These are phyloP conservation scores for Poliocrania exsul DNA, from an alignment of 2,797 vertebrate species.

Conservation along the genomic window DNA sequence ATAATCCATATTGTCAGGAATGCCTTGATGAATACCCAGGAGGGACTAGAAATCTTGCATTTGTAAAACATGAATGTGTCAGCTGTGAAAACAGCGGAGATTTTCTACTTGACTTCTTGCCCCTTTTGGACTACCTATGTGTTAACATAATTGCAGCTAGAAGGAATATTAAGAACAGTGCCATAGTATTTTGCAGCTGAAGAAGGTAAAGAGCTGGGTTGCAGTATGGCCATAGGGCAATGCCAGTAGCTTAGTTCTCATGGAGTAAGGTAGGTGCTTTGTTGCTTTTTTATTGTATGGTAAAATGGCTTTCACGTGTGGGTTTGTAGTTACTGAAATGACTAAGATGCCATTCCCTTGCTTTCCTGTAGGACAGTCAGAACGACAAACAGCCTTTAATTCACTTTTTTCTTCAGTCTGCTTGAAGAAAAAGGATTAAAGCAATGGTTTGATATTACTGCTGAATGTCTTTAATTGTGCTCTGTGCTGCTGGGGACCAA, in stretches of 20 bases:
- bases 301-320: not conserved
- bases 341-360: not conserved
- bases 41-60: not conserved
- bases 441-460: not conserved
- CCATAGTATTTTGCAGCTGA: not conserved
- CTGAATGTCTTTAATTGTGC: not conserved
- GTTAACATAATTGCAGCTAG: not conserved
- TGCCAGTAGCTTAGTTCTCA: not conserved
- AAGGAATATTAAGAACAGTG: not conserved
- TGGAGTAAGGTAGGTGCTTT: not conserved
- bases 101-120: not conserved
- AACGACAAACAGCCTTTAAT: not conserved
- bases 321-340: not conserved
- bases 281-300: not conserved
- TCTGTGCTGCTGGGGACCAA: not conserved
- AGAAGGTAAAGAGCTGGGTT: not conserved
- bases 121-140: not conserved
- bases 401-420: not conserved
- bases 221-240: not conserved
- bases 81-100: not conserved
- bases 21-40: conserved; percentile 9
- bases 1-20: conserved; percentile 6
- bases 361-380: not conserved
- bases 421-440: not conserved
- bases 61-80: conserved; percentile 5